Percentiles rank a stretch among this genome's conserved stretches.
These are phyloP conservation scores for Montifringilla adamsi DNA, from an alignment of 2,113 vertebrate genomes.

Conservation along the genomic window DNA sequence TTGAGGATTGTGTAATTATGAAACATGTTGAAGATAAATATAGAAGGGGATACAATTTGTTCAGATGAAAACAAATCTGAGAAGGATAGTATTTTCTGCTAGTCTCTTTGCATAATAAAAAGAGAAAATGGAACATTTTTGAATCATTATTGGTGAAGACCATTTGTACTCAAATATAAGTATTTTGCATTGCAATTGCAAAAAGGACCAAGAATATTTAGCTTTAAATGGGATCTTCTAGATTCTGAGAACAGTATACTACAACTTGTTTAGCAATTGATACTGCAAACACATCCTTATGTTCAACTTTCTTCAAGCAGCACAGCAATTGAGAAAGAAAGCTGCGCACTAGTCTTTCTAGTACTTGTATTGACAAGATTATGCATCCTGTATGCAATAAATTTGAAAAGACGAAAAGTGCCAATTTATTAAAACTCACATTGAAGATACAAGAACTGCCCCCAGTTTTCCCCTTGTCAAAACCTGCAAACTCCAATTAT, in stretches of 20 bases:
- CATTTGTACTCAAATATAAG: neutral
- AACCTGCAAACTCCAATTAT: neutral
- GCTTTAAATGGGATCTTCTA: neutral
- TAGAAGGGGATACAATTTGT: constrained; percentile 19
- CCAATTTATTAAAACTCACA: neutral
- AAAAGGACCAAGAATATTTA: neutral
- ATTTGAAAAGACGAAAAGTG: neutral
- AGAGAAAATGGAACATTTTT: neutral
- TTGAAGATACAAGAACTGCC: neutral
- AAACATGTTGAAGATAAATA: constrained; percentile 52
- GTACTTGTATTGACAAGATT: neutral
- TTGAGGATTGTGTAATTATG: constrained; percentile 20
- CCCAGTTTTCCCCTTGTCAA: neutral
- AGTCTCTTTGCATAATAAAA: neutral
- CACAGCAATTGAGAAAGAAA: neutral
- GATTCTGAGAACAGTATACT: neutral
- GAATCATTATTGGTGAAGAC: neutral
- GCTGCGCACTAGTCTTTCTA: neutral
- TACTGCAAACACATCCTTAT: neutral
- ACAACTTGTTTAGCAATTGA: neutral
- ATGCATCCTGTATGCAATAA: neutral
- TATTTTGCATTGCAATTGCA: neutral
- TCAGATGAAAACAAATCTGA: constrained; percentile 17
- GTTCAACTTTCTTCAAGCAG: neutral
- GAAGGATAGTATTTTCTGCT: neutral